A percentile compares a stretch with the other conserved stretches of the same genome.
Conservation (phyloP, 2,888 invertebrate genomes). For the Ophion ventricosus region DNA sequence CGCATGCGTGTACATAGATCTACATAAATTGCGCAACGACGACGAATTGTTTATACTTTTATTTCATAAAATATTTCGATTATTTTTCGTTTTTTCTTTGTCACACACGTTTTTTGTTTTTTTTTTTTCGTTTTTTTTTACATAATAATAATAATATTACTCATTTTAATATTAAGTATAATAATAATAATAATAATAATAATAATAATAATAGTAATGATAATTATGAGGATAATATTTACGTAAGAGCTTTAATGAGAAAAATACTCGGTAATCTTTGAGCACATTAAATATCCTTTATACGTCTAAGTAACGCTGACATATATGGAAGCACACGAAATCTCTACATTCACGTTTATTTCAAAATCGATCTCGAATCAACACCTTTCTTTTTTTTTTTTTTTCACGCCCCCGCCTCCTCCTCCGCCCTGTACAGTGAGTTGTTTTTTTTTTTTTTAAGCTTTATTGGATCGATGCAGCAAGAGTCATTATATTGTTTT, state of each 20-base stretch:
- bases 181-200: constrained; percentile 30
- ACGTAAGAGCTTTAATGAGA: constrained; percentile 55
- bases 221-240: constrained; percentile 38
- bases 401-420: neutral
- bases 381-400: no score
- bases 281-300: constrained; percentile 57
- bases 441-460: constrained; percentile 45
- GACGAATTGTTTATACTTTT: constrained; percentile 33
- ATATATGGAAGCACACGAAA: constrained; percentile 78
- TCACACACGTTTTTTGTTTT: constrained; percentile 43
- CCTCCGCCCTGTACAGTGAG: neutral
- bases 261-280: constrained; percentile 64
- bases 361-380: constrained; percentile 49
- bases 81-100: constrained; percentile 39
- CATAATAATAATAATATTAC: constrained; percentile 20
- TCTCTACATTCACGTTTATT: constrained; percentile 70
- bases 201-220: constrained; percentile 13
- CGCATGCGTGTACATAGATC: constrained; percentile 13
- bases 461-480: no score
- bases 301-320: constrained; percentile 70
- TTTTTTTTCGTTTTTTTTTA: constrained; percentile 36
- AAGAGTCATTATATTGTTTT: neutral
- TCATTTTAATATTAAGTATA: constrained; percentile 12
- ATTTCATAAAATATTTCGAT: constrained; percentile 40
- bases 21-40: constrained; percentile 41